phyloP scores from a whole-genome alignment of 1,140 invertebrate genomes.

The Meloidogyne exigua region DNA sequence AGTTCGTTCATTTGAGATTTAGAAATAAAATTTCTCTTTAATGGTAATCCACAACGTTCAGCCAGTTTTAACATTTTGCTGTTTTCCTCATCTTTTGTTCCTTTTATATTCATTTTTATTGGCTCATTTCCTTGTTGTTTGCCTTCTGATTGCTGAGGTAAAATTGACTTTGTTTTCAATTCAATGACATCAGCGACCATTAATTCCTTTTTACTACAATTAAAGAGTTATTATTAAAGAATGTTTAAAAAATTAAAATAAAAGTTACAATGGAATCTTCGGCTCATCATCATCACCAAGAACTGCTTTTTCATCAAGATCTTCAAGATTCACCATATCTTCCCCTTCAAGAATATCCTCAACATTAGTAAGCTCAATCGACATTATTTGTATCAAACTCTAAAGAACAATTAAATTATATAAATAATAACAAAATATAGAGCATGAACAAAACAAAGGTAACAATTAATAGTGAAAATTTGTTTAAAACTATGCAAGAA shows the following conservation, averaged over 20 bases:
- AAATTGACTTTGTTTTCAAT: constrained; percentile 4
- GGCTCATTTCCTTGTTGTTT: no score
- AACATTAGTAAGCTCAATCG: constrained; percentile 6
- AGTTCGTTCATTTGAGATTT: neutral
- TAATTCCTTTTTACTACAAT: constrained; percentile 37
- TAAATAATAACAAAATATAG: no score
- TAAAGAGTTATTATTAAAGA: no score
- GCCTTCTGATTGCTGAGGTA: constrained; percentile 21
- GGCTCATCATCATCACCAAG: constrained; percentile 39
- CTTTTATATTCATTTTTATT: neutral
- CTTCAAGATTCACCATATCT: constrained; percentile 30
- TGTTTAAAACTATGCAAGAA: no score
- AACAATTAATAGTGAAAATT: no score
- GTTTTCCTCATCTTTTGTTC: neutral
- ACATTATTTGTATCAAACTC: no score
- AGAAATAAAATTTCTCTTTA: no score
- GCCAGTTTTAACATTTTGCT: constrained; percentile 28
- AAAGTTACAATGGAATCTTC: neutral
- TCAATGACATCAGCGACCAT: constrained; percentile 46
- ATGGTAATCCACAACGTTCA: constrained; percentile 18
- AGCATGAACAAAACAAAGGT: no score
- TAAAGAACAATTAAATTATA: no score
- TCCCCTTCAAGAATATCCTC: constrained; percentile 35
- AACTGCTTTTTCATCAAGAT: constrained; percentile 40
- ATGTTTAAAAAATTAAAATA: constrained; percentile 10